Evolutionary conservation across 1,140 invertebrate genomes (phyloP).

Genomic region (Chlorops oryzae): DNA sequence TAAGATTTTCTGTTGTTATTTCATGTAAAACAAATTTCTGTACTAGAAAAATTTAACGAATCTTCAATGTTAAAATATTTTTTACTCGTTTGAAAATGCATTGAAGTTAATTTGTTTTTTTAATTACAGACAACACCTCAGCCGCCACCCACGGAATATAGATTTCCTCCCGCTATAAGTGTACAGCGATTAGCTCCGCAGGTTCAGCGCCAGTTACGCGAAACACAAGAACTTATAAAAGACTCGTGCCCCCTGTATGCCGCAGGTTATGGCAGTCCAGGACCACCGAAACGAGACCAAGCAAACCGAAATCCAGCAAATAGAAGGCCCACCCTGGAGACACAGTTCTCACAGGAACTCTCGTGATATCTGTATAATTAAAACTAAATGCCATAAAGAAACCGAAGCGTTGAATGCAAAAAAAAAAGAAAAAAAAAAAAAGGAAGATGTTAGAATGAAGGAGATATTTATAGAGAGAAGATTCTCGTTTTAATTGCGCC

Average conservation of each 20-base stretch:
- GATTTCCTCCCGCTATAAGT: conserved; percentile 46
- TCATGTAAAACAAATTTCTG: too few relatives aligned
- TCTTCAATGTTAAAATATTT: background rate
- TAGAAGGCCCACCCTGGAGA: conserved; percentile 49
- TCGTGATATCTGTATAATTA: conserved; percentile 50
- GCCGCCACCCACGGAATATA: conserved; percentile 38
- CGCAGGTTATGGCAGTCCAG: conserved; percentile 45
- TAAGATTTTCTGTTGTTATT: too few relatives aligned
- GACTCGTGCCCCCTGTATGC: conserved; percentile 48
- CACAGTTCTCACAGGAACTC: conserved; percentile 48
- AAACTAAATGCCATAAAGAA: conserved; percentile 20
- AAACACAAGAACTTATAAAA: conserved; percentile 49
- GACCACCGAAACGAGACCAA: conserved; percentile 45
- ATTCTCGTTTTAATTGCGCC: too few relatives aligned
- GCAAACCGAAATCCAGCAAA: conserved; percentile 41
- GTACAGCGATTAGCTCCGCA: conserved; percentile 45
- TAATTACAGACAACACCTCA: conserved; percentile 16
- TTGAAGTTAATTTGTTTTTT: background rate
- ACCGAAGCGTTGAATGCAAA: conserved; percentile 13
- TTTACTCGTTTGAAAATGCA: background rate
- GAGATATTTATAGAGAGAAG: too few relatives aligned
- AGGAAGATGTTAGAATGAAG: background rate
- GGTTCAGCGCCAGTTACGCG: conserved; percentile 44
- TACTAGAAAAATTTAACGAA: too few relatives aligned
- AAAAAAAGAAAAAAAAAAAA: conserved; percentile 14